These are phyloP conservation scores for Galbula dea DNA, from an alignment of 2,113 vertebrate genomes.

Conservation along the genomic window DNA sequence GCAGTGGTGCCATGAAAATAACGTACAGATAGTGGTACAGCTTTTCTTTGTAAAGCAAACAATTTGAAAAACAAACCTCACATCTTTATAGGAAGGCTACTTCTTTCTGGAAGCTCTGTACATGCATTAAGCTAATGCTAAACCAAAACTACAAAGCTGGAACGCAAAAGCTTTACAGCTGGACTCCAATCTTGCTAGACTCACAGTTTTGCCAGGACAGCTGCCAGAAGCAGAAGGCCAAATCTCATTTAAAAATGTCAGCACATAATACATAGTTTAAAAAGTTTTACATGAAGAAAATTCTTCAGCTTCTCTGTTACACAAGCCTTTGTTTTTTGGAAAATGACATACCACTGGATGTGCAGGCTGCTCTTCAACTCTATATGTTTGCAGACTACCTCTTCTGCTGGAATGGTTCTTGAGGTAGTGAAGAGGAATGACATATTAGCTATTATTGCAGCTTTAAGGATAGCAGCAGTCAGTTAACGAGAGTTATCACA, in stretches of 20 bases:
- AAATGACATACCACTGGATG: constrained; percentile 83
- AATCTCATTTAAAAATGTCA: not conserved
- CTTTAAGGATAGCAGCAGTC: not conserved
- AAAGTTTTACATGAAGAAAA: not conserved
- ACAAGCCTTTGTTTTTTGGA: not conserved
- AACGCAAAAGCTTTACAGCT: not conserved
- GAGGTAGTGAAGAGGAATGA: not conserved
- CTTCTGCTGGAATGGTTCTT: constrained; percentile 87
- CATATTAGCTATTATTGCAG: not conserved
- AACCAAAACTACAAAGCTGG: not conserved
- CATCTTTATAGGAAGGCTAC: not conserved
- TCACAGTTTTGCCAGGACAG: not conserved
- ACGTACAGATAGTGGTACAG: not conserved
- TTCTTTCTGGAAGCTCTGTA: not conserved
- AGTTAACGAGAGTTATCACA: not conserved
- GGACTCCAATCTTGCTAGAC: not conserved
- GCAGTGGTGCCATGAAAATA: not conserved
- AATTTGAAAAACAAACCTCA: not conserved
- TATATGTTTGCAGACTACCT: constrained; percentile 78
- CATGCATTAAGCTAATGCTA: not conserved
- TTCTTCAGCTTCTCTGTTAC: not conserved
- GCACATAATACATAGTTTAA: not conserved
- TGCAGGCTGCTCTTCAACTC: constrained; percentile 83
- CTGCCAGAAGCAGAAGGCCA: not conserved
- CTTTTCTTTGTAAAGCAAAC: not conserved